A percentile compares a stretch with the other conserved stretches of the same genome.
phyloP scores from a whole-genome alignment of 2,888 invertebrate genomes.

The Troilus luridus region DNA sequence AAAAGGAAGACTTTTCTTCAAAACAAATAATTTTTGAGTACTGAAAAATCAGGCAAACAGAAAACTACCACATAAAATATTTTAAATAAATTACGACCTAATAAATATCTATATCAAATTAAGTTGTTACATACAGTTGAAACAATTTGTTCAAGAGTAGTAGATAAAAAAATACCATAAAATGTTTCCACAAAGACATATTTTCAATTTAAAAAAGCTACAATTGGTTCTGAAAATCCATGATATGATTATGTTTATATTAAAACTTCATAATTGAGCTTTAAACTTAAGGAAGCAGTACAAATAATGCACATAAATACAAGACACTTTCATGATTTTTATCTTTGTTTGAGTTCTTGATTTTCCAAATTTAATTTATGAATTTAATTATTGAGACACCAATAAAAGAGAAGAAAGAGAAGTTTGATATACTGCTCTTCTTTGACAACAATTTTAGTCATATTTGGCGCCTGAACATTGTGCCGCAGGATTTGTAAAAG shows the following conservation, averaged over 20 bases:
- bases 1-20: background rate
- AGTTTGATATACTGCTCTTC: no score
- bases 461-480: no score
- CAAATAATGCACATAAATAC: background rate
- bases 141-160: background rate
- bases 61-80: background rate
- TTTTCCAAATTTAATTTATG: background rate
- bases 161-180: constrained; percentile 10
- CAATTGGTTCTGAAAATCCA: constrained; percentile 44
- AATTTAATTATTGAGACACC: background rate
- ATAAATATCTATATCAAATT: background rate
- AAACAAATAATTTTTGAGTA: background rate
- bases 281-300: background rate
- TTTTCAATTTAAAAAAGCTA: constrained; percentile 30
- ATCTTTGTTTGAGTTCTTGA: background rate
- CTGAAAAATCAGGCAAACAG: background rate
- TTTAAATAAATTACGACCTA: background rate
- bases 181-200: background rate
- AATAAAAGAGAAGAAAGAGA: background rate
- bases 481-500: no score
- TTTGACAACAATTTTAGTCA: no score
- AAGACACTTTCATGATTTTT: background rate
- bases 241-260: constrained; percentile 23
- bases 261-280: constrained; percentile 22
- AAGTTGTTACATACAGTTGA: background rate